These are phyloP conservation scores for Lasioglossum lativentre DNA, from an alignment of 2,888 invertebrate genomes.

Conservation along the genomic window DNA sequence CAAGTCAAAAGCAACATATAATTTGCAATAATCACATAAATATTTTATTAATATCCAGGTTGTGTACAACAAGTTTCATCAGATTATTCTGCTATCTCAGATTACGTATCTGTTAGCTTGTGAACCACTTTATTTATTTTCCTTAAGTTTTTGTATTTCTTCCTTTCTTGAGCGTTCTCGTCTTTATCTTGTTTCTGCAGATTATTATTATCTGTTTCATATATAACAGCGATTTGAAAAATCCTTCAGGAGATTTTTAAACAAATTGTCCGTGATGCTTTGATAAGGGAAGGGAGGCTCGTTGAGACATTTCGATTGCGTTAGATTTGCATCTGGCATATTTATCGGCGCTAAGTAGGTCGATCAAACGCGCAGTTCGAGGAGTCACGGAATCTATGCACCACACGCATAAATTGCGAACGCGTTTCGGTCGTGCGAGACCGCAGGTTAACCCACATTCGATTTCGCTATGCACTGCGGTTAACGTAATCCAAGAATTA, in stretches of 20 bases:
- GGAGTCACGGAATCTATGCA: slow-evolving; percentile 20
- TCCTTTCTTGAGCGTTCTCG: background rate
- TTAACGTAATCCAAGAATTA: slow-evolving; percentile 65
- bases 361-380: slow-evolving; percentile 23
- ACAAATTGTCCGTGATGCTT: background rate
- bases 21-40: no score
- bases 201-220: background rate
- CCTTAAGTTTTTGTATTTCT: background rate
- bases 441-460: slow-evolving; percentile 69
- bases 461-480: slow-evolving; percentile 58
- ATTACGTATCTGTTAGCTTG: background rate
- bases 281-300: background rate
- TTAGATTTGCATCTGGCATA: slow-evolving; percentile 3
- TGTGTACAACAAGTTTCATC: no score
- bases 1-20: no score
- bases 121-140: background rate
- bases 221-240: background rate
- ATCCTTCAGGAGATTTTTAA: background rate
- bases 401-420: slow-evolving; percentile 32
- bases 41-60: no score
- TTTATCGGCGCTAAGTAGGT: slow-evolving; percentile 10
- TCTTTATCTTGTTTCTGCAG: background rate
- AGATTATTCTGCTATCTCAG: background rate
- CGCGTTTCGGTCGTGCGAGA: slow-evolving; percentile 41
- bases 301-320: background rate